Conservation (phyloP, 1,140 invertebrate species). For the Drosophila miranda region DNA sequence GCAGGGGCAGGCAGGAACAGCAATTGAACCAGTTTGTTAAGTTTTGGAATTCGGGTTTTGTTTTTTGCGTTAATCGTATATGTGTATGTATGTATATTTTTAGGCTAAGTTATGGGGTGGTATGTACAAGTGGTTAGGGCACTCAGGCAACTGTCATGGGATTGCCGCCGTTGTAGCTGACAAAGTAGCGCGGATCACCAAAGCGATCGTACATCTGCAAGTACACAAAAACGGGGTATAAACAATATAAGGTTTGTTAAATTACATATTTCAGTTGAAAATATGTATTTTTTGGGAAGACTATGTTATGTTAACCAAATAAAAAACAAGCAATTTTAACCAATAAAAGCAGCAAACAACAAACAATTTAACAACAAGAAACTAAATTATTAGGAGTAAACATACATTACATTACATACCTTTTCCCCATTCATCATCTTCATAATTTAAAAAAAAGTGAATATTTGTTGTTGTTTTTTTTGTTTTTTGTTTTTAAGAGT, state of each 20-base stretch:
- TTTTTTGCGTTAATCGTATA: constrained; percentile 25
- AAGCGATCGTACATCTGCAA: constrained; percentile 80
- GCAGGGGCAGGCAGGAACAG: constrained; percentile 16
- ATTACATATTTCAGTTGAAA: background rate
- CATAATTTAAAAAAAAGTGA: constrained; percentile 12
- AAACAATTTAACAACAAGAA: constrained; percentile 1
- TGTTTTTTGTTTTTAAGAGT: constrained; percentile 48
- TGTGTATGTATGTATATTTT: constrained; percentile 19
- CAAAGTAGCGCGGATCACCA: constrained; percentile 80
- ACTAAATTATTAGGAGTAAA: background rate
- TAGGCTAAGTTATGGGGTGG: constrained; percentile 32
- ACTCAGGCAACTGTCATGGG: constrained; percentile 76
- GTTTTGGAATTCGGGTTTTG: constrained; percentile 41
- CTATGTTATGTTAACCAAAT: constrained; percentile 10
- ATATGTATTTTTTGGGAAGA: constrained; percentile 7
- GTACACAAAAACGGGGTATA: constrained; percentile 24
- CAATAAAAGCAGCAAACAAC: constrained; percentile 58
- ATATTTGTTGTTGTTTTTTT: constrained; percentile 13
- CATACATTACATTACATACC: constrained; percentile 39
- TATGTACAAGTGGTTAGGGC: constrained; percentile 52
- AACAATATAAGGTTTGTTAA: constrained; percentile 18
- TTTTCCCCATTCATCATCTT: constrained; percentile 21
- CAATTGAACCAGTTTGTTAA: constrained; percentile 27
- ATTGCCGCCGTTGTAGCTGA: constrained; percentile 74
- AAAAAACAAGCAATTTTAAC: constrained; percentile 22